Evolutionary conservation across 2,888 invertebrate genomes (phyloP).

Genomic region (Helleia helle): DNA sequence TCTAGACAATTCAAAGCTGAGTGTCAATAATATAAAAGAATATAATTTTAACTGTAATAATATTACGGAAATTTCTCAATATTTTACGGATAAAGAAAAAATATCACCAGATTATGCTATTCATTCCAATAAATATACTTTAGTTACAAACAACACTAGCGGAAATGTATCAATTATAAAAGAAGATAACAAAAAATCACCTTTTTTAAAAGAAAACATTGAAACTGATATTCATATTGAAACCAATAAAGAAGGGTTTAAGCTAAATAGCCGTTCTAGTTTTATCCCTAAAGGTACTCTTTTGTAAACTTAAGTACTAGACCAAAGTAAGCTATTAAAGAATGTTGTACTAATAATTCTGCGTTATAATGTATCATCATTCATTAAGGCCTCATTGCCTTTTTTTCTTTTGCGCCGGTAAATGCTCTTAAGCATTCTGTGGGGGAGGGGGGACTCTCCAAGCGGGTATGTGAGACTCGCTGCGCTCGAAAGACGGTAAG

Average conservation of each 20-base stretch:
- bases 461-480: no score
- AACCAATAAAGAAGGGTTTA: constrained; percentile 29
- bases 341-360: no score
- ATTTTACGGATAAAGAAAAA: not conserved
- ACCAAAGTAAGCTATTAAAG: no score
- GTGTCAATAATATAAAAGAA: constrained; percentile 9
- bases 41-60: not conserved
- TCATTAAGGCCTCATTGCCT: no score
- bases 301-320: no score
- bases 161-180: not conserved
- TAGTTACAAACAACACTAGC: not conserved
- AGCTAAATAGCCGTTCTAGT: constrained; percentile 50
- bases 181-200: not conserved
- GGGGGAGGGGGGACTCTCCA: no score
- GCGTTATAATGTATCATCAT: no score
- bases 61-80: not conserved
- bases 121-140: not conserved
- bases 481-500: no score
- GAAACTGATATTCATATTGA: not conserved
- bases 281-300: constrained; percentile 76
- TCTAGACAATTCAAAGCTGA: constrained; percentile 9
- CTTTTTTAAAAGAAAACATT: not conserved
- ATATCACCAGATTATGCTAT: not conserved
- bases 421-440: no score
- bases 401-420: no score